phyloP scores from a whole-genome alignment of 2,113 vertebrate genomes.

The Glaucidium brasilianum region DNA sequence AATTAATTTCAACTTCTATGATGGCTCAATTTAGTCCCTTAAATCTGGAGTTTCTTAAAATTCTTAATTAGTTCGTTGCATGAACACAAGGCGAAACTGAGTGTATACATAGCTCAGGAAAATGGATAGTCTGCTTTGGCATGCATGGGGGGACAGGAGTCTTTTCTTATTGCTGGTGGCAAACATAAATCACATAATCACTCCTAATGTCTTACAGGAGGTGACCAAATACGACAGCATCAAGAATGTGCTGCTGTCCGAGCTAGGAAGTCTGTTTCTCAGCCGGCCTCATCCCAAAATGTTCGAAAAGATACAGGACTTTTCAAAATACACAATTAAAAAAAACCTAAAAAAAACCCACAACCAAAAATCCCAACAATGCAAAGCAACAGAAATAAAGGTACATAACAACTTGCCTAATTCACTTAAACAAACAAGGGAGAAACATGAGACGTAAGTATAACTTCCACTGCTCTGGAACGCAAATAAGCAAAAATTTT shows the following conservation, averaged over 20 bases:
- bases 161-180: not conserved
- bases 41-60: not conserved
- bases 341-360: too few relatives aligned
- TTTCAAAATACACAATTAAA: not conserved
- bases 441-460: not conserved
- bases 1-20: not conserved
- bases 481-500: not conserved
- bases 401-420: not conserved
- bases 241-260: not conserved
- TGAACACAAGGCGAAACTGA: not conserved
- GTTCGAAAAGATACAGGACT: not conserved
- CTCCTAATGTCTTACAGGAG: not conserved
- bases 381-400: not conserved
- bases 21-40: not conserved
- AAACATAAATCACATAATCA: not conserved
- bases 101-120: not conserved
- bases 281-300: not conserved
- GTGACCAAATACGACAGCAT: not conserved
- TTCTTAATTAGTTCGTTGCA: not conserved
- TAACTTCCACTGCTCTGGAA: not conserved
- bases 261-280: not conserved
- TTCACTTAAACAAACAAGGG: not conserved
- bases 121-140: not conserved
- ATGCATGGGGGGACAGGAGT: too few relatives aligned
- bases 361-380: not conserved